Evolutionary conservation across 2,888 invertebrate genomes (phyloP).

Genomic region (Lordiphosa fenestrarum): DNA sequence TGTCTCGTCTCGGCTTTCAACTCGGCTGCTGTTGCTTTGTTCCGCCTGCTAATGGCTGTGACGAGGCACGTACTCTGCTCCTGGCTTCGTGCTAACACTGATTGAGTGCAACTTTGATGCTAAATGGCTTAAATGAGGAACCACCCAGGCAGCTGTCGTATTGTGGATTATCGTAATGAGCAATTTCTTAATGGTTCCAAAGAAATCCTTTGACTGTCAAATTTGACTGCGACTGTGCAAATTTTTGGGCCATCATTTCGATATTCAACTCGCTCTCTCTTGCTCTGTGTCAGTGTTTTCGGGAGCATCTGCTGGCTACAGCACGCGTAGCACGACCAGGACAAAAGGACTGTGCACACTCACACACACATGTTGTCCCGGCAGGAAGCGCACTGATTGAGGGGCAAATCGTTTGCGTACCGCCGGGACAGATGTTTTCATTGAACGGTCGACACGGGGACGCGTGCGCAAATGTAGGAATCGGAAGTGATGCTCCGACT

Average conservation of each 20-base stretch:
- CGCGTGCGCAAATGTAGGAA: slow-evolving; percentile 43
- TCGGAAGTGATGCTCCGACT: slow-evolving; percentile 14
- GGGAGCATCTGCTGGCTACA: slow-evolving; percentile 57
- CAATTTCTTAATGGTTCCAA: slow-evolving; percentile 11
- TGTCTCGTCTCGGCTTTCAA: slow-evolving; percentile 15
- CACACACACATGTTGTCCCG: slow-evolving; percentile 48
- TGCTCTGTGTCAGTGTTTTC: neutral
- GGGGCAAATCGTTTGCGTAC: slow-evolving; percentile 51
- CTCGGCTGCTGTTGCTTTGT: slow-evolving; percentile 19
- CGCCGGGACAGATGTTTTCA: slow-evolving; percentile 68
- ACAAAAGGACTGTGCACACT: slow-evolving; percentile 35
- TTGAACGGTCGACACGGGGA: slow-evolving; percentile 40
- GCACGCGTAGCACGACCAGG: slow-evolving; percentile 59
- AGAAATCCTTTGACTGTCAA: slow-evolving; percentile 33
- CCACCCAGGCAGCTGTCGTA: slow-evolving; percentile 35
- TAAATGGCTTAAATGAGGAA: slow-evolving; percentile 46
- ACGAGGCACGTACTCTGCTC: slow-evolving; percentile 27
- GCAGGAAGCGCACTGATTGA: slow-evolving; percentile 74
- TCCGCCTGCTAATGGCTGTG: slow-evolving; percentile 46
- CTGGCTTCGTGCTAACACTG: slow-evolving; percentile 48
- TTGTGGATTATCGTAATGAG: slow-evolving; percentile 26
- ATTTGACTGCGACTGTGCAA: slow-evolving; percentile 57
- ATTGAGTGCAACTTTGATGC: slow-evolving; percentile 63
- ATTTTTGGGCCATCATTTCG: slow-evolving; percentile 41
- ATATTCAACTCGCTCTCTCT: slow-evolving; percentile 19